These are phyloP conservation scores for Saccopteryx bilineata DNA, from an alignment of 2,113 vertebrate genomes.

Conservation along the genomic window DNA sequence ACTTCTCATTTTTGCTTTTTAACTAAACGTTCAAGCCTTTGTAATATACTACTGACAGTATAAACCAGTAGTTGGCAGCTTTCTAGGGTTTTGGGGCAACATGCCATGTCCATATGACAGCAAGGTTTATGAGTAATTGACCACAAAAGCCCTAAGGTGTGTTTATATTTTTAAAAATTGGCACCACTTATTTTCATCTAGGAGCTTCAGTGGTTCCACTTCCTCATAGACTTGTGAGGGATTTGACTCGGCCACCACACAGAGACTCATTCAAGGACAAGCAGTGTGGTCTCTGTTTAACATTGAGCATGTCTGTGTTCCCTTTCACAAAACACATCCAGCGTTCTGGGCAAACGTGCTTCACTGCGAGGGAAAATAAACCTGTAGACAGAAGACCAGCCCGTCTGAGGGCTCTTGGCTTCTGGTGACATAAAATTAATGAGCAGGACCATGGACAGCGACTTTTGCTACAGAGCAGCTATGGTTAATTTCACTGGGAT, in stretches of 20 bases:
- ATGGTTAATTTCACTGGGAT: neutral
- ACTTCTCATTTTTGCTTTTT: conserved; percentile 69
- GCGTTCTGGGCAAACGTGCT: neutral
- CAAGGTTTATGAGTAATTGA: conserved; percentile 76
- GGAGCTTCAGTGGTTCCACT: conserved; percentile 62
- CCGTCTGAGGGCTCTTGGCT: neutral
- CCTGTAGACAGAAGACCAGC: neutral
- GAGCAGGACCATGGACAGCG: neutral
- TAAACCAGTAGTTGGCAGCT: conserved; percentile 79
- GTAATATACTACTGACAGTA: conserved; percentile 77
- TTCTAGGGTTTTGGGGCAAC: conserved; percentile 72
- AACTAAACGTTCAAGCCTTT: conserved; percentile 74
- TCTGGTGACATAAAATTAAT: neutral
- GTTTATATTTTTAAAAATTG: conserved; percentile 67
- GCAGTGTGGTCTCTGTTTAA: neutral
- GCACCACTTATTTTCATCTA: conserved; percentile 66
- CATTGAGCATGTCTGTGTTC: neutral
- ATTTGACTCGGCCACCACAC: neutral
- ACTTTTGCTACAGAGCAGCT: neutral
- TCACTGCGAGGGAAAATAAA: neutral
- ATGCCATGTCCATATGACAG: conserved; percentile 57
- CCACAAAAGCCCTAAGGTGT: conserved; percentile 66
- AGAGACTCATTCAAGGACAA: neutral
- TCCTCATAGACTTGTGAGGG: conserved; percentile 48
- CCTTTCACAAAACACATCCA: neutral